Conservation (phyloP, 2,797 vertebrate genomes). For the Acanthopagrus latus region DNA sequence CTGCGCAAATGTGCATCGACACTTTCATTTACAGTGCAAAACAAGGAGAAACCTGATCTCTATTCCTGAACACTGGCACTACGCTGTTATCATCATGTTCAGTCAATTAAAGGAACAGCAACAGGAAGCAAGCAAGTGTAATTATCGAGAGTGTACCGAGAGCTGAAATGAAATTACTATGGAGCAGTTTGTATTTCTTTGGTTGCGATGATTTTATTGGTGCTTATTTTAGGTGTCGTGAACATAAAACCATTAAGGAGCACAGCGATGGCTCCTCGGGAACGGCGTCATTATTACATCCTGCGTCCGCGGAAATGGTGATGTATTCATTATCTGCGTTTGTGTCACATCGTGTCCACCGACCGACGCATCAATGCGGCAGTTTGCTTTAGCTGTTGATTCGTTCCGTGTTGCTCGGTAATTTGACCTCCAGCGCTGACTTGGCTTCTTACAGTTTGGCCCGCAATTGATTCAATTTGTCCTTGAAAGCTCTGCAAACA, state of each 20-base stretch:
- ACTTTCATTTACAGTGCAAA: conserved; percentile 7
- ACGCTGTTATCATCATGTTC: conserved; percentile 7
- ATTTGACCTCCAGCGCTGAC: background rate
- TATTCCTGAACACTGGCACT: conserved; percentile 3
- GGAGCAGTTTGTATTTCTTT: conserved; percentile 18
- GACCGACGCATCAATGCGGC: background rate
- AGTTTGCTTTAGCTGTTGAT: background rate
- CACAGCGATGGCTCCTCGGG: background rate
- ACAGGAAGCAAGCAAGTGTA: conserved; percentile 31
- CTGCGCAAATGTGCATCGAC: conserved; percentile 11
- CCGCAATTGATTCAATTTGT: background rate
- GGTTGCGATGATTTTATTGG: conserved; percentile 13
- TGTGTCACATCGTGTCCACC: conserved; percentile 6
- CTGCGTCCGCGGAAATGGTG: background rate
- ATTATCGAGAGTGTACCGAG: conserved; percentile 24
- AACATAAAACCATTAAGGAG: conserved; percentile 26
- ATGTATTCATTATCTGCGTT: background rate
- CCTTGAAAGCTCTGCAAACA: background rate
- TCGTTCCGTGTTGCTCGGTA: background rate
- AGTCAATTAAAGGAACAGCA: conserved; percentile 27
- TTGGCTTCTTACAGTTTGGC: background rate
- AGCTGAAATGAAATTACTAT: conserved; percentile 22
- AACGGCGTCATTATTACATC: conserved; percentile 12
- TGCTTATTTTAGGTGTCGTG: conserved; percentile 21
- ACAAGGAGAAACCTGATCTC: conserved; percentile 25